A percentile compares a stretch with the other conserved stretches of the same genome.
Evolutionary conservation across 2,797 vertebrate species (phyloP).

Genomic region (Eutrigla gurnardus): DNA sequence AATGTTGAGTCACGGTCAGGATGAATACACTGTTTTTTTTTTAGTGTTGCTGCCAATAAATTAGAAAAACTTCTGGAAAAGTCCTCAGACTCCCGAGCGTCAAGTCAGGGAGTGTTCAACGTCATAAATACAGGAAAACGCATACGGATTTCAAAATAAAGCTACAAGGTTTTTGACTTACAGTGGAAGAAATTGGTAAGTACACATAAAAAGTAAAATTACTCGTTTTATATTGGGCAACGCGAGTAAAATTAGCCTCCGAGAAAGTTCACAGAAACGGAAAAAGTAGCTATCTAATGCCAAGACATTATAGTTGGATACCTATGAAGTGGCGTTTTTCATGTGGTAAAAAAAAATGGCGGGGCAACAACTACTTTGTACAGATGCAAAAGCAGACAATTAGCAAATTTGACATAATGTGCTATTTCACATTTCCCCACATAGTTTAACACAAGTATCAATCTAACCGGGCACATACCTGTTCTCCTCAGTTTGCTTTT

Average conservation of each 20-base stretch:
- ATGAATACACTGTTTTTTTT: conserved; percentile 63
- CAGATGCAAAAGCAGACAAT: neutral
- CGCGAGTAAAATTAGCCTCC: neutral
- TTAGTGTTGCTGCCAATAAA: conserved; percentile 51
- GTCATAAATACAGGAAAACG: neutral
- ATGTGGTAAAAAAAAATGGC: neutral
- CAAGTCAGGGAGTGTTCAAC: neutral
- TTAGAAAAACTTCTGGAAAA: conserved; percentile 82
- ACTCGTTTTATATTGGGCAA: neutral
- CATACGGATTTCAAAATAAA: conserved; percentile 60
- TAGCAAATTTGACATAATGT: too few relatives aligned
- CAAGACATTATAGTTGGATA: too few relatives aligned
- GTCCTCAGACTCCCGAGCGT: conserved; percentile 52
- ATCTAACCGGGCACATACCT: neutral
- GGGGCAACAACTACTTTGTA: neutral
- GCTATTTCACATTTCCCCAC: neutral
- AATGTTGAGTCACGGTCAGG: conserved; percentile 59
- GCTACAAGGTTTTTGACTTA: neutral
- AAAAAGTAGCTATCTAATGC: neutral
- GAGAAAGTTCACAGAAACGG: too few relatives aligned
- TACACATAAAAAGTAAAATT: neutral
- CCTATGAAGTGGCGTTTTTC: neutral
- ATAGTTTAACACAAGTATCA: neutral
- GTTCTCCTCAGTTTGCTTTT: neutral
- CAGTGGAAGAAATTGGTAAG: neutral